Evolutionary conservation across 2,797 vertebrate species (phyloP).

Genomic region (Sebastes kiyomatsui): DNA sequence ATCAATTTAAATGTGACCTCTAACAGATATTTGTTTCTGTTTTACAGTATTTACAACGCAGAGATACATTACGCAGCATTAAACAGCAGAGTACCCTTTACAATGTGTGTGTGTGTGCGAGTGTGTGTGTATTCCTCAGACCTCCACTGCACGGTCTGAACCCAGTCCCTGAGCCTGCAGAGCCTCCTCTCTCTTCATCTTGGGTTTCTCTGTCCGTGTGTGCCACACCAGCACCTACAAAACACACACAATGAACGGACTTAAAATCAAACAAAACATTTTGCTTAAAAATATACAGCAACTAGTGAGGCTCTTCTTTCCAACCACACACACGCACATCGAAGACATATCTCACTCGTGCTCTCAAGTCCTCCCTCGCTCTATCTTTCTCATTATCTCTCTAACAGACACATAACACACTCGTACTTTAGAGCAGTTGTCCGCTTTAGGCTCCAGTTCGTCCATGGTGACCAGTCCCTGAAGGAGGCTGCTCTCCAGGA

Average conservation of each 20-base stretch:
- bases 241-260: background rate
- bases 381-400: background rate
- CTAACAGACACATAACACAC: background rate
- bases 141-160: constrained; percentile 89
- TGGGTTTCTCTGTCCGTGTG: constrained; percentile 93
- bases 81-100: constrained; percentile 36
- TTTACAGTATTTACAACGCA: constrained; percentile 70
- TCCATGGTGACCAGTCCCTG: constrained; percentile 89
- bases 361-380: background rate
- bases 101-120: constrained; percentile 8
- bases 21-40: constrained; percentile 9
- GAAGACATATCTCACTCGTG: background rate
- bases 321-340: background rate
- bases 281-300: background rate
- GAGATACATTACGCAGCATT: constrained; percentile 47
- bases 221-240: constrained; percentile 93
- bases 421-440: constrained; percentile 89
- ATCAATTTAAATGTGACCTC: constrained; percentile 1
- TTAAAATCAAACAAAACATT: background rate
- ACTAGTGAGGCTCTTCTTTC: background rate
- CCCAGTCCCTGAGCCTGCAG: constrained; percentile 90
- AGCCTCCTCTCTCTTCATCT: constrained; percentile 93
- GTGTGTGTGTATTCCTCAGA: constrained; percentile 76
- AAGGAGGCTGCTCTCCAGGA: constrained; percentile 92
- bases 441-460: constrained; percentile 91